phyloP scores from a whole-genome alignment of 92 coral and sea anemone species.

The Plumapathes pennacea region DNA sequence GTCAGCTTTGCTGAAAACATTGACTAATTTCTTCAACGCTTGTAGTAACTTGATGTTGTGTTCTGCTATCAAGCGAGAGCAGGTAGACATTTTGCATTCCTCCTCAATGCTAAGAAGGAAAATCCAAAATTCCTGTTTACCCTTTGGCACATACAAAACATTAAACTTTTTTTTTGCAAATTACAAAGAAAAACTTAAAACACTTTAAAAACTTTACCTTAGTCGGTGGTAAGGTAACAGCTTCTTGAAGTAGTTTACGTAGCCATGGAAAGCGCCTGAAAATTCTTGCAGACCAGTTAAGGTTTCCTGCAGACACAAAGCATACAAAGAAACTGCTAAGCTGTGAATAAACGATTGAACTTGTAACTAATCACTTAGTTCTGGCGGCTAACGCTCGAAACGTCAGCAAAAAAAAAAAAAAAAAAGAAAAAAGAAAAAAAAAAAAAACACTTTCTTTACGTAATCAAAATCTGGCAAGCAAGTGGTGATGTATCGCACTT shows the following conservation, averaged over 20 bases:
- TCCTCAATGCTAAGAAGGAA: slow-evolving; percentile 68
- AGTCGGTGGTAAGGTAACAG: slow-evolving; percentile 72
- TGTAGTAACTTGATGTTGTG: slow-evolving; percentile 61
- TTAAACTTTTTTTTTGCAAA: no score
- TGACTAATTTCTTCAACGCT: slow-evolving; percentile 63
- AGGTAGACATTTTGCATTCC: slow-evolving; percentile 82
- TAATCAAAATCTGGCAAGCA: background rate
- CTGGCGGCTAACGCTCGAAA: no score
- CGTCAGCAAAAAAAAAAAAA: no score
- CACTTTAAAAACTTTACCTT: no score
- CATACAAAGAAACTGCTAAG: background rate
- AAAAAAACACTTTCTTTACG: background rate
- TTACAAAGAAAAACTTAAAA: no score
- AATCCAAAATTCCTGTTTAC: no score
- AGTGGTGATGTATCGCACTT: no score
- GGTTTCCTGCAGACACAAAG: slow-evolving; percentile 65
- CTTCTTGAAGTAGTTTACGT: slow-evolving; percentile 75
- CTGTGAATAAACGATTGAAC: no score
- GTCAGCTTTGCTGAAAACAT: slow-evolving; percentile 70
- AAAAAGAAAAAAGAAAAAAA: background rate
- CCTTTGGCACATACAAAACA: no score
- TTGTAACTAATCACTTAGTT: no score
- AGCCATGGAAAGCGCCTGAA: slow-evolving; percentile 82
- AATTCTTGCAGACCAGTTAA: slow-evolving; percentile 77
- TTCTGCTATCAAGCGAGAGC: slow-evolving; percentile 78